phyloP scores from a whole-genome alignment of 2,797 vertebrate genomes.

The Remorina albescens region DNA sequence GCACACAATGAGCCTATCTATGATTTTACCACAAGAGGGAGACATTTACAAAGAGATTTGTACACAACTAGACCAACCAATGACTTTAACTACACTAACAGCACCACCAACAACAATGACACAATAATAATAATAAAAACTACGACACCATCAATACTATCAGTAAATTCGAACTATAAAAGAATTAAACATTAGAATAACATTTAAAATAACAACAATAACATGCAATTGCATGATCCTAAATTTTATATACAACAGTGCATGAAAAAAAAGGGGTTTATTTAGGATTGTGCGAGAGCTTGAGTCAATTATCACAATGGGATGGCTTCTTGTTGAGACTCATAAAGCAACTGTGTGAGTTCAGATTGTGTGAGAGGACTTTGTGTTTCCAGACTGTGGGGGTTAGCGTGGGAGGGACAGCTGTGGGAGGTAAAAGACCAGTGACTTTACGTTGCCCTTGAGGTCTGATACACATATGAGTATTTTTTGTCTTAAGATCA shows the following conservation, averaged over 20 bases:
- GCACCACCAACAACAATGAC: neutral
- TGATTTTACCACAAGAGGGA: slow-evolving; percentile 70
- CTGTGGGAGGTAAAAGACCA: slow-evolving; percentile 68
- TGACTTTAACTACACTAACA: neutral
- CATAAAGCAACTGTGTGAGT: slow-evolving; percentile 46
- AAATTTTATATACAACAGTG: neutral
- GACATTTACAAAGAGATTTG: slow-evolving; percentile 64
- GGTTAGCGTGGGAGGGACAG: slow-evolving; percentile 10
- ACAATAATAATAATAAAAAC: neutral
- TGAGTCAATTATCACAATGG: too few species aligned
- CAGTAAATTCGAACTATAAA: neutral
- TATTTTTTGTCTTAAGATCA: slow-evolving; percentile 89
- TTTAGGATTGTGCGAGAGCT: neutral
- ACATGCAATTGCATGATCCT: neutral
- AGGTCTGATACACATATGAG: slow-evolving; percentile 77
- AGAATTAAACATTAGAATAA: neutral
- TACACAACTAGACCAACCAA: neutral
- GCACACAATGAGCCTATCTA: neutral
- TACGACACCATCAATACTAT: neutral
- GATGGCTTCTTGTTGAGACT: slow-evolving; percentile 35
- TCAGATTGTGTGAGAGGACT: slow-evolving; percentile 33
- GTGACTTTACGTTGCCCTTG: slow-evolving; percentile 81
- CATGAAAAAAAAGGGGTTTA: neutral
- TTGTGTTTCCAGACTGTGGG: slow-evolving; percentile 40
- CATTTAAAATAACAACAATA: slow-evolving; percentile 7